A percentile compares a stretch with the other conserved stretches of the same genome.
These are phyloP conservation scores for Trichoplusia ni DNA, from an alignment of 1,140 invertebrate genomes.

Conservation along the genomic window DNA sequence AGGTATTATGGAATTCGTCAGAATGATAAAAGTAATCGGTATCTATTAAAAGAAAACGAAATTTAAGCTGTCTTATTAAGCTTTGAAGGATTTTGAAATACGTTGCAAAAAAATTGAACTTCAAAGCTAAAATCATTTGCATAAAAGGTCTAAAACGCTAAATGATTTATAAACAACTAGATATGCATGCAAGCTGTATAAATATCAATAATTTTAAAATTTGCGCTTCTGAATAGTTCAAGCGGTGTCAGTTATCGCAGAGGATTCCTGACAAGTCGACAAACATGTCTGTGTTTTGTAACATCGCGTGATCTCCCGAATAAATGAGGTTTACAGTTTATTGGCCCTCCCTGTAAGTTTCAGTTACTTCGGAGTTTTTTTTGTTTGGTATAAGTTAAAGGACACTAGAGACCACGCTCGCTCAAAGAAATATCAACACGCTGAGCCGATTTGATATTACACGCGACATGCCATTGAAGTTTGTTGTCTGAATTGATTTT, in stretches of 20 bases:
- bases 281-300: slow-evolving; percentile 43
- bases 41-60: too few relatives aligned
- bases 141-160: not conserved
- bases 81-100: too few relatives aligned
- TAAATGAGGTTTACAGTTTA: slow-evolving; percentile 56
- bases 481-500: too few relatives aligned
- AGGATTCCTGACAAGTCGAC: slow-evolving; percentile 41
- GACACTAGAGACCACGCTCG: too few relatives aligned
- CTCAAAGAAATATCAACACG: too few relatives aligned
- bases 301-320: slow-evolving; percentile 69
- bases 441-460: not conserved
- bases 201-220: not conserved
- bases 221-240: not conserved
- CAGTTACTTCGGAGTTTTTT: slow-evolving; percentile 31
- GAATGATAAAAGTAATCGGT: too few relatives aligned
- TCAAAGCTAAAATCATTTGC: slow-evolving; percentile 3
- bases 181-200: not conserved
- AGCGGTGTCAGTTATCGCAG: not conserved
- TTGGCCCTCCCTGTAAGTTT: slow-evolving; percentile 51
- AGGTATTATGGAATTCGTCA: too few relatives aligned
- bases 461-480: not conserved
- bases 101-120: slow-evolving; percentile 12
- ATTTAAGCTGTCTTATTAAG: too few relatives aligned
- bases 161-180: not conserved
- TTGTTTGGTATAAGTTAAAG: slow-evolving; percentile 25